Evolutionary conservation across 2,113 vertebrate genomes (phyloP).

Genomic region (Oreocharis arfaki): DNA sequence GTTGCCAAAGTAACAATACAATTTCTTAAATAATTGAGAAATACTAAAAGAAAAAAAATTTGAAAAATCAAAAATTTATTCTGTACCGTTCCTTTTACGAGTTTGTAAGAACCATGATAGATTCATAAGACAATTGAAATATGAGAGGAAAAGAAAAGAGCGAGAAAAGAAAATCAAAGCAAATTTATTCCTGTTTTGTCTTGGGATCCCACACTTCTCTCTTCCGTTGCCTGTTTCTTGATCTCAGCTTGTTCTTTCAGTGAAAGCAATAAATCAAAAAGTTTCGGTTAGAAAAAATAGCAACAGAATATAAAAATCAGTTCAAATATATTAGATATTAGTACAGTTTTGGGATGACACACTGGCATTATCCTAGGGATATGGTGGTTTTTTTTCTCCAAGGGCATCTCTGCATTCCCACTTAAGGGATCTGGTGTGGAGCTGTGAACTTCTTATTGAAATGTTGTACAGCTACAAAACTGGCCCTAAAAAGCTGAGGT

Average conservation of each 20-base stretch:
- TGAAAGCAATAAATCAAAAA: background rate
- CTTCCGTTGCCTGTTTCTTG: background rate
- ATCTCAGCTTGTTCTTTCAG: background rate
- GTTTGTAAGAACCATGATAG: background rate
- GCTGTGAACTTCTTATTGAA: background rate
- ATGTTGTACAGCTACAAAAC: background rate
- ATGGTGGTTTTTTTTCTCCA: background rate
- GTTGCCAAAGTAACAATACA: background rate
- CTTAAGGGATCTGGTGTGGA: background rate
- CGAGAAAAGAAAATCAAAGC: background rate
- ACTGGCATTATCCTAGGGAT: background rate
- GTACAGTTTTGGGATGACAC: background rate
- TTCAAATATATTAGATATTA: background rate
- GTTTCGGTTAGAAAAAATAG: background rate
- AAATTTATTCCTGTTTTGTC: background rate
- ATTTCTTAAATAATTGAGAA: background rate
- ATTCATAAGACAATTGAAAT: background rate
- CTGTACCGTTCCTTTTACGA: background rate
- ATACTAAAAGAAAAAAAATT: background rate
- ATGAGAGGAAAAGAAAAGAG: rapidly evolving
- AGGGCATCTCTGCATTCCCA: background rate
- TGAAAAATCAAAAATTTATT: background rate
- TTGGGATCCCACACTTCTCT: background rate
- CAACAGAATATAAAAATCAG: background rate
- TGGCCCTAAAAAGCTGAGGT: background rate